These are phyloP conservation scores for Tetragonisca angustula DNA, from an alignment of 2,888 invertebrate genomes.

Conservation along the genomic window DNA sequence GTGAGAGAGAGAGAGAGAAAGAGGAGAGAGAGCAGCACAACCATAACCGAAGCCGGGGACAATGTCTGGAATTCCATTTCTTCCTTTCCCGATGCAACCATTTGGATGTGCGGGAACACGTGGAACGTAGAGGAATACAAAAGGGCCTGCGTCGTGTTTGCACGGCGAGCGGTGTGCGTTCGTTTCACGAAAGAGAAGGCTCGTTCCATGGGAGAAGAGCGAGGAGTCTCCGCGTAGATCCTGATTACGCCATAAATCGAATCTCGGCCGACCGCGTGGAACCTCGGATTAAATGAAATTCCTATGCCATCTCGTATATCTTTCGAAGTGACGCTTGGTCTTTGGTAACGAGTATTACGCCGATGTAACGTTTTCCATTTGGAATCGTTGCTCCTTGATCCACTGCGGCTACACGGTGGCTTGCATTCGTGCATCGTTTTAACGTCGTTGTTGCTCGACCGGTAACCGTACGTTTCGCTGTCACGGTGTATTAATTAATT, in stretches of 20 bases:
- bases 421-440: not conserved
- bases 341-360: conserved; percentile 65
- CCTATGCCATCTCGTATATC: conserved; percentile 81
- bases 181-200: conserved; percentile 47
- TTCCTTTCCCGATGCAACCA: conserved; percentile 47
- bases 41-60: conserved; percentile 52
- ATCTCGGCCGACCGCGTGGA: conserved; percentile 80
- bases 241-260: conserved; percentile 82
- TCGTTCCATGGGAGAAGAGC: conserved; percentile 49
- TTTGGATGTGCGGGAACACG: conserved; percentile 42
- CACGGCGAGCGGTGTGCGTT: conserved; percentile 32
- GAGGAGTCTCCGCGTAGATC: conserved; percentile 53
- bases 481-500: conserved; percentile 21
- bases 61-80: conserved; percentile 60
- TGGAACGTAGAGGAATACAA: conserved; percentile 36
- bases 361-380: conserved; percentile 60
- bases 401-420: not conserved
- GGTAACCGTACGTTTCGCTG: conserved; percentile 3
- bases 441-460: not conserved
- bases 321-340: conserved; percentile 67
- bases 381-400: conserved; percentile 40
- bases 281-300: conserved; percentile 82
- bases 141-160: conserved; percentile 59
- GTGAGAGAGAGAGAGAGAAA: not conserved
- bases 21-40: conserved; percentile 5